Evolutionary conservation across 2,888 invertebrate genomes (phyloP).

Genomic region (Drosophila gaucha): DNA sequence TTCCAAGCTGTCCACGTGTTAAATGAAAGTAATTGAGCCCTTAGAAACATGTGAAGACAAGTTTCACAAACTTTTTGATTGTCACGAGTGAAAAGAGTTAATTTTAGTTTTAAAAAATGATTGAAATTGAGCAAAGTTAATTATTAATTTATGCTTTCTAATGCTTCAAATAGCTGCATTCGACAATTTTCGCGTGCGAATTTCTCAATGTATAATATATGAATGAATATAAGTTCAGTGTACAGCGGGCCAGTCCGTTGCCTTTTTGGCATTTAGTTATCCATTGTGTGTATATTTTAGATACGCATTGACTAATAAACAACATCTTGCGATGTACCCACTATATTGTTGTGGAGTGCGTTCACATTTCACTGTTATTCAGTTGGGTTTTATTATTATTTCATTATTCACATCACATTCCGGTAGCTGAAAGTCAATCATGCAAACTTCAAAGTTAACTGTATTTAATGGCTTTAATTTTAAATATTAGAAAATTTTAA

Average conservation of each 20-base stretch:
- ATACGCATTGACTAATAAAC: conserved; percentile 44
- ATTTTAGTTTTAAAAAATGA: neutral
- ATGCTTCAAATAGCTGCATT: conserved; percentile 8
- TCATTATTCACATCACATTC: conserved; percentile 49
- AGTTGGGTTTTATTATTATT: too few relatives aligned
- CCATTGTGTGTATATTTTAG: conserved; percentile 26
- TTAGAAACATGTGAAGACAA: too few relatives aligned
- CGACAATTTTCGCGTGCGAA: conserved; percentile 41
- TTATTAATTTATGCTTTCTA: conserved; percentile 10
- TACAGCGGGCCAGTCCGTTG: conserved; percentile 12
- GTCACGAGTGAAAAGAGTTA: conserved; percentile 2
- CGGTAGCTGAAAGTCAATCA: conserved; percentile 24
- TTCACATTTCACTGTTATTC: conserved; percentile 50
- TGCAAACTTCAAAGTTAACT: neutral
- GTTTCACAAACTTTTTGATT: conserved; percentile 17
- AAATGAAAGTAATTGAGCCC: too few relatives aligned
- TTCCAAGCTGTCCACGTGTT: too few relatives aligned
- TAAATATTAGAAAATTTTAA: too few relatives aligned
- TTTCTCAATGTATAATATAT: conserved; percentile 22
- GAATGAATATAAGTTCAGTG: conserved; percentile 18
- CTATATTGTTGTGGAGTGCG: conserved; percentile 64
- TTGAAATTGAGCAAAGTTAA: conserved; percentile 1
- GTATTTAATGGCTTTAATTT: too few relatives aligned
- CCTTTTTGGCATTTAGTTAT: conserved; percentile 6
- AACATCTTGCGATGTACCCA: neutral